Evolutionary conservation across 2,113 vertebrate genomes (phyloP).

Genomic region (Myiopsitta monachus): DNA sequence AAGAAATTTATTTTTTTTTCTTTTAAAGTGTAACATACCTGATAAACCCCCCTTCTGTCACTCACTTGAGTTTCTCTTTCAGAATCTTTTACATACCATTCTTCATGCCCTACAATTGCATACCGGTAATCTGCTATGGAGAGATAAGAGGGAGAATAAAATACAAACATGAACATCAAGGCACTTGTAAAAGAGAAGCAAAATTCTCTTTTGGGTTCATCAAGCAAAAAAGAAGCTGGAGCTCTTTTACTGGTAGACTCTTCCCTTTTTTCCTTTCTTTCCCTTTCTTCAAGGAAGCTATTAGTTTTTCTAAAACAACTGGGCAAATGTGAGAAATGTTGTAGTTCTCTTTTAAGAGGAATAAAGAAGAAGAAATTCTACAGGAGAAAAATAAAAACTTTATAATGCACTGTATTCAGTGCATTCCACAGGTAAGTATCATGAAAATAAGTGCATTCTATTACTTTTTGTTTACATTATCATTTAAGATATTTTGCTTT

Average conservation of each 20-base stretch:
- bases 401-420: neutral
- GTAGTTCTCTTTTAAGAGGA: neutral
- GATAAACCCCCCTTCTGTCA: neutral
- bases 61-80: neutral
- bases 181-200: neutral
- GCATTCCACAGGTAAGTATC: neutral
- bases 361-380: neutral
- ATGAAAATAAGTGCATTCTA: neutral
- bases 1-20: neutral
- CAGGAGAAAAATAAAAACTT: neutral
- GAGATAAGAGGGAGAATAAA: neutral
- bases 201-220: neutral
- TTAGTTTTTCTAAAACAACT: neutral
- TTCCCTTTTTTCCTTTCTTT: neutral
- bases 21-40: accelerated
- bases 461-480: neutral
- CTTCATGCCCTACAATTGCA: neutral
- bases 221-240: neutral
- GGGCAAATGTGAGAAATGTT: neutral
- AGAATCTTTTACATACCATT: neutral
- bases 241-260: neutral
- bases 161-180: neutral
- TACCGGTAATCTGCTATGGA: neutral
- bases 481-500: neutral
- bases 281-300: neutral